phyloP scores from a whole-genome alignment of 2,113 vertebrate species.

The Cnemophilus loriae region DNA sequence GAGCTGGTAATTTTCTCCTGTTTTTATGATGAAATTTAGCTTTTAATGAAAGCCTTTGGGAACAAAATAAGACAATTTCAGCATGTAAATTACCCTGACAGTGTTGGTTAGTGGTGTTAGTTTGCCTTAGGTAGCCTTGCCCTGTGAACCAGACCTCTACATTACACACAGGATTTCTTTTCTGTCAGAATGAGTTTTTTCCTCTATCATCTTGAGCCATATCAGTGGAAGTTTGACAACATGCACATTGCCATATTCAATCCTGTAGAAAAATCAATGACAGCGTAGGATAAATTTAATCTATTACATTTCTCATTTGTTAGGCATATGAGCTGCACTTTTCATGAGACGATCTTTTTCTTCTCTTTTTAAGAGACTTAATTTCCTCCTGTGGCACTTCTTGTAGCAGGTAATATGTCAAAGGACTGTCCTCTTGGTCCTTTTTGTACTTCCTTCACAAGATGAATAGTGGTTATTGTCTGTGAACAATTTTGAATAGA shows the following conservation, averaged over 20 bases:
- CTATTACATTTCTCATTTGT: neutral
- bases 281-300: neutral
- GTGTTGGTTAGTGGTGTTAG: neutral
- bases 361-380: neutral
- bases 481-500: neutral
- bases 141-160: neutral
- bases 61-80: neutral
- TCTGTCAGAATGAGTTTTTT: neutral
- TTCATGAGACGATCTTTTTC: neutral
- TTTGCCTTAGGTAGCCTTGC: neutral
- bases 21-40: neutral
- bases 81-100: neutral
- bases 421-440: neutral
- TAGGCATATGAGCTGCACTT: neutral
- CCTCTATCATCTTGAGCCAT: neutral
- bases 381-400: neutral
- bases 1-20: neutral
- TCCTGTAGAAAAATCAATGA: neutral
- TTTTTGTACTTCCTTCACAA: neutral
- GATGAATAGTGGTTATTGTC: neutral
- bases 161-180: neutral
- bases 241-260: neutral
- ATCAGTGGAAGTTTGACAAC: neutral
- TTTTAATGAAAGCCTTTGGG: neutral
- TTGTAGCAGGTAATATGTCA: neutral